Evolutionary conservation across 1,140 invertebrate genomes (phyloP), one percentile per base, ranked within the genome.

Genomic region (Plectus sambesii): DNA sequence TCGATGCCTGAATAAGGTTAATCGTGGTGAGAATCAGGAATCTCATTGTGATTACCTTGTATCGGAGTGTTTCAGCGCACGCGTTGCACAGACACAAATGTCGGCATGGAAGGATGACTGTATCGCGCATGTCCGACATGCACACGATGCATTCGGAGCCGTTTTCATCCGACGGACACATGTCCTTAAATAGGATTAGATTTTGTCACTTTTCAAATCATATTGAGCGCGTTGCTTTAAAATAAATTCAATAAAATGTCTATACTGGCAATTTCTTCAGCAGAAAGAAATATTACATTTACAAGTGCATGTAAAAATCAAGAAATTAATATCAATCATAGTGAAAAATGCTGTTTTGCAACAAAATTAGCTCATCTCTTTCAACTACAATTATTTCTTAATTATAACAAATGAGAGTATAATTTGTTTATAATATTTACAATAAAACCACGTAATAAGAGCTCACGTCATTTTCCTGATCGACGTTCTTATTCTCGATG

Each of bases 81-180:
- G 82, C 82, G 71, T 93, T 89, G 69, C 94, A 99, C 44, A 98
- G 72, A 68, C 94, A 99, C 12, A 99, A 77, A 74, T 99, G 94
- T 25, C 92, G 79, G 69, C 94, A 99, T 0, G 94, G 94, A 54
- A 99, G 75, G 59, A 99, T 97, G 17, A 99, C 74, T 0, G 94
- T 99, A 70, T 99, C 93, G 0, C 93, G 75, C 9, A 87, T 82
- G 69, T 97, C 90, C 65, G 84, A 89, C 88, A 97, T 96, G 70
- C 93, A 99, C 65, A 99, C 97, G 8, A 98, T 92, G 75, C 94
- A 99, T 74, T 99, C 94, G 6, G 85, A 85, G 12, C 89, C 87
- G 69, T 86, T 90, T 64, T 97, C 90, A 65, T 97, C 90, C 2
- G 82, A 80, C 47, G 38, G 25, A 20, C 17, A 35, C 29, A 6